Evolutionary conservation across 37 sponge, comb jelly and placozoan genomes (phyloP).

Genomic region (Tethya wilhelma): DNA sequence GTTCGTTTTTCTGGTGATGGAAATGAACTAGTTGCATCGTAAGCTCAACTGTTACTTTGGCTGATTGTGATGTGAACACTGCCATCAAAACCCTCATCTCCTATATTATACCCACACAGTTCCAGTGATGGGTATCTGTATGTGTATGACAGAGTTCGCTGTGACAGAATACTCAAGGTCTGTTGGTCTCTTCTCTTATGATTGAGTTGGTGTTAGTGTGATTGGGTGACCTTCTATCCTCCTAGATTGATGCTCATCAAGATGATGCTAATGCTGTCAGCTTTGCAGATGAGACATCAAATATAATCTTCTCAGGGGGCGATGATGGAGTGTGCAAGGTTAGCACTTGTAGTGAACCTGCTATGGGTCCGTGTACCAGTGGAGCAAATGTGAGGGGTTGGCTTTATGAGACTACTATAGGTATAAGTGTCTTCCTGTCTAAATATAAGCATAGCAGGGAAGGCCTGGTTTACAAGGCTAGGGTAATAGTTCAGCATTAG

Average conservation of each 20-base stretch:
- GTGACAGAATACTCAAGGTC: constrained; percentile 57
- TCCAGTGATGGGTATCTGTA: constrained; percentile 80
- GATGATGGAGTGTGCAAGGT: constrained; percentile 64
- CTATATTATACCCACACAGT: constrained; percentile 21
- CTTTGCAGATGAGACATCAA: constrained; percentile 52
- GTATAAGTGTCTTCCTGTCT: too few relatives aligned
- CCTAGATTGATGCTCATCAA: constrained; percentile 79
- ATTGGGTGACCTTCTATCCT: too few relatives aligned
- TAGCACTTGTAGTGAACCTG: neutral
- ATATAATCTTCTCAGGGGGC: constrained; percentile 81
- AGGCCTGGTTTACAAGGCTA: too few relatives aligned
- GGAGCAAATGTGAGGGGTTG: too few relatives aligned
- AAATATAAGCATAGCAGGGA: too few relatives aligned
- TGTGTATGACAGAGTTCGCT: constrained; percentile 60
- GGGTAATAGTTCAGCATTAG: too few relatives aligned
- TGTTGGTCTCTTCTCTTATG: too few relatives aligned
- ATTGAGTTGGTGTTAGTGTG: too few relatives aligned
- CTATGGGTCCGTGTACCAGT: neutral
- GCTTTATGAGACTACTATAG: too few relatives aligned
- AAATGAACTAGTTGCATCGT: constrained; percentile 73
- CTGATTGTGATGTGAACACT: neutral
- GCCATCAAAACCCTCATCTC: neutral
- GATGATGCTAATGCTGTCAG: constrained; percentile 79
- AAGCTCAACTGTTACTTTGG: neutral
- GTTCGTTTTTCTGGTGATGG: constrained; percentile 67